Percentiles rank a stretch among this genome's conserved stretches.
Conservation (phyloP, 2,888 invertebrate genomes). For the Pantelozetes paolii region DNA sequence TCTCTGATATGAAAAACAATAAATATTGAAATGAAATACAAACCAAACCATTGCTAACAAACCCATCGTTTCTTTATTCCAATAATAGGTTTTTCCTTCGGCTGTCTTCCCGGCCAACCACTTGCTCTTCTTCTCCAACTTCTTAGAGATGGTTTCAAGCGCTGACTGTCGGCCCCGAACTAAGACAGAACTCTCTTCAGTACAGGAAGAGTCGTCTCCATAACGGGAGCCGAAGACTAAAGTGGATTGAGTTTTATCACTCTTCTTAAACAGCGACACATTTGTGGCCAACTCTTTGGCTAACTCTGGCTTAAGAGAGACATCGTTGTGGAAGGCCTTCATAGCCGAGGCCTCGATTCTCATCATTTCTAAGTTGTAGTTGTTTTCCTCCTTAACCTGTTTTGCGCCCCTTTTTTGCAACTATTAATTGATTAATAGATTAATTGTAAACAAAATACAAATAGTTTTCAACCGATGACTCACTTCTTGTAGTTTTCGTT, state of each 20-base stretch:
- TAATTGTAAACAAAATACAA: too few species aligned
- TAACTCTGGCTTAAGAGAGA: slow-evolving; percentile 65
- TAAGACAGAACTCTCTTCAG: slow-evolving; percentile 35
- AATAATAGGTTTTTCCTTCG: slow-evolving; percentile 75
- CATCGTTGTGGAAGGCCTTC: slow-evolving; percentile 79
- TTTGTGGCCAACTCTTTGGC: slow-evolving; percentile 52
- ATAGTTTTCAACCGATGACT: too few species aligned
- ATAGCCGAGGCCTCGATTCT: slow-evolving; percentile 87
- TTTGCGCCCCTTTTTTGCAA: slow-evolving; percentile 75
- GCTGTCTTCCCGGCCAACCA: slow-evolving; percentile 77
- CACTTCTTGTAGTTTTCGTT: slow-evolving; percentile 72
- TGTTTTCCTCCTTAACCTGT: slow-evolving; percentile 69
- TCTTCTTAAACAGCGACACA: not conserved
- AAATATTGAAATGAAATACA: not conserved
- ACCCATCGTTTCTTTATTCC: slow-evolving; percentile 80
- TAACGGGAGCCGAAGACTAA: slow-evolving; percentile 1
- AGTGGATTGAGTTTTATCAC: not conserved
- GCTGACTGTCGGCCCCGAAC: slow-evolving; percentile 38
- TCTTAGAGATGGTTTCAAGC: slow-evolving; percentile 48
- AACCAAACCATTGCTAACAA: slow-evolving; percentile 45
- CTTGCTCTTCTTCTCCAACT: slow-evolving; percentile 49
- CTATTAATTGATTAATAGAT: slow-evolving; percentile 45
- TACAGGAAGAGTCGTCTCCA: slow-evolving; percentile 19
- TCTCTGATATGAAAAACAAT: slow-evolving; percentile 59
- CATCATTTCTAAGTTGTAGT: slow-evolving; percentile 69